phyloP scores from a whole-genome alignment of 2,113 vertebrate genomes.

The Callospermophilus lateralis region DNA sequence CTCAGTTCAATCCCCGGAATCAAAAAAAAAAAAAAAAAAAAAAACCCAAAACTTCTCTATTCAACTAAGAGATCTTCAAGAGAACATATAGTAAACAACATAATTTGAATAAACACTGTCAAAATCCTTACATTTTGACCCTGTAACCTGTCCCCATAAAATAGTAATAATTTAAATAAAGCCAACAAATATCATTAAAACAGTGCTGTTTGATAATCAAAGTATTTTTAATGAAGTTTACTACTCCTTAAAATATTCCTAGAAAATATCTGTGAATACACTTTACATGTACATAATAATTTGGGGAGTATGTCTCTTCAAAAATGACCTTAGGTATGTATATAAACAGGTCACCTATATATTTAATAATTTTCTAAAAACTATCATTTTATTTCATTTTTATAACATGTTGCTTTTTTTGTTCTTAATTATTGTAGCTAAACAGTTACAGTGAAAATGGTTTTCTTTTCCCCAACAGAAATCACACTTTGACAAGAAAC shows the following conservation, averaged over 20 bases:
- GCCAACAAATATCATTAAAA: conserved; percentile 78
- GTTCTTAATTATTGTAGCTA: conserved; percentile 81
- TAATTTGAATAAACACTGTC: conserved; percentile 42
- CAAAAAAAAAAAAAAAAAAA: no score
- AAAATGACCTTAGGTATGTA: conserved; percentile 83
- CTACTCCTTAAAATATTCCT: conserved; percentile 81
- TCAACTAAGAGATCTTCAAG: neutral
- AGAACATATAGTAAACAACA: conserved; percentile 14
- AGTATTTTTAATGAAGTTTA: conserved; percentile 81
- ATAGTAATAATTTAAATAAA: conserved; percentile 68
- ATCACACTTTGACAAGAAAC: conserved; percentile 74
- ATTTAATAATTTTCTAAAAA: conserved; percentile 76
- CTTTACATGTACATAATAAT: conserved; percentile 81
- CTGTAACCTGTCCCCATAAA: conserved; percentile 74
- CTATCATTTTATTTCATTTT: conserved; percentile 75
- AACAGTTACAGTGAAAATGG: conserved; percentile 78
- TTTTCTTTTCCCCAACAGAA: conserved; percentile 73
- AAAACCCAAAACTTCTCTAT: no score
- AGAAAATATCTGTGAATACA: conserved; percentile 84
- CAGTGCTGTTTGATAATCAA: conserved; percentile 81
- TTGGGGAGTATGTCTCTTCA: conserved; percentile 79
- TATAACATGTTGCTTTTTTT: conserved; percentile 71
- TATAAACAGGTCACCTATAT: conserved; percentile 82
- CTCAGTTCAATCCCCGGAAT: no score
- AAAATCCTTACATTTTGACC: conserved; percentile 72